Percentiles rank a stretch among this genome's conserved stretches.
phyloP scores from a whole-genome alignment of 2,888 invertebrate species.

The Atethmia centrago region DNA sequence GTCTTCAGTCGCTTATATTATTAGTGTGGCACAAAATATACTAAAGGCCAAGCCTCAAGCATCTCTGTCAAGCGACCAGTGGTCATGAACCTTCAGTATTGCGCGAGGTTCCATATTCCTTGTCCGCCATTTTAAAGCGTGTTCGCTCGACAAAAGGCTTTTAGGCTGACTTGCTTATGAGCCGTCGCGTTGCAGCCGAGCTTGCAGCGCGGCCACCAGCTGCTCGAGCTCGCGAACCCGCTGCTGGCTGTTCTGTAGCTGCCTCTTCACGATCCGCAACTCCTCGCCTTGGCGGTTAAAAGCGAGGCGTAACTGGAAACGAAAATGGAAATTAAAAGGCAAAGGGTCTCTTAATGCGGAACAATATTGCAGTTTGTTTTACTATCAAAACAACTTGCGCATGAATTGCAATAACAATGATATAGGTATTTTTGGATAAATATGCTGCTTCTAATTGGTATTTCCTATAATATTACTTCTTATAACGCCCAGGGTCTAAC shows the following conservation, averaged over 20 bases:
- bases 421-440: too few relatives aligned
- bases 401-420: too few relatives aligned
- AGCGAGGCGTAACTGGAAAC: conserved; percentile 92
- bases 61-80: conserved; percentile 32
- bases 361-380: background rate
- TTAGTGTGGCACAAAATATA: conserved; percentile 55
- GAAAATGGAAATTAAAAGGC: background rate
- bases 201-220: conserved; percentile 92
- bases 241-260: conserved; percentile 94
- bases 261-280: conserved; percentile 94
- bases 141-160: conserved; percentile 42
- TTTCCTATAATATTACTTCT: too few relatives aligned
- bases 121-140: conserved; percentile 44
- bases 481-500: too few relatives aligned
- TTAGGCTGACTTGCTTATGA: conserved; percentile 64
- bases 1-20: conserved; percentile 23
- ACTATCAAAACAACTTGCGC: background rate
- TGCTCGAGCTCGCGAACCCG: conserved; percentile 95
- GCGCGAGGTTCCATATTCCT: conserved; percentile 24
- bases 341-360: background rate
- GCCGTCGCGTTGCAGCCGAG: conserved; percentile 75
- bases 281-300: conserved; percentile 95
- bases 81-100: conserved; percentile 12
- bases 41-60: conserved; percentile 30
- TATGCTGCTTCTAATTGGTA: too few relatives aligned